These are phyloP conservation scores for Ifrita kowaldi DNA, from an alignment of 2,113 vertebrate genomes.

Conservation along the genomic window DNA sequence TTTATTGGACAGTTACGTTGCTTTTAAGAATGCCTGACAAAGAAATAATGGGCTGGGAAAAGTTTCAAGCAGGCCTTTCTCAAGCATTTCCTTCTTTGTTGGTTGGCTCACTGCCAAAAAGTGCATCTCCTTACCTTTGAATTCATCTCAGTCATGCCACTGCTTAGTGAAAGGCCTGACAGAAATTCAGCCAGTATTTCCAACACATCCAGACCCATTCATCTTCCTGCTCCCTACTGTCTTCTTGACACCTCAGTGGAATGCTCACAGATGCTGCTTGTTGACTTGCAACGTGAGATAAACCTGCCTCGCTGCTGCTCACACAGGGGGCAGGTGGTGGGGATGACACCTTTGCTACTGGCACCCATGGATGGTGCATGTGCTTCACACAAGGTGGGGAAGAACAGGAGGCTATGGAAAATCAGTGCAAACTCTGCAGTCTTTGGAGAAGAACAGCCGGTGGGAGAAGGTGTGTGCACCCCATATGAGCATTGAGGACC, in stretches of 20 bases:
- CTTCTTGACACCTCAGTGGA: neutral
- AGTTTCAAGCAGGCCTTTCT: neutral
- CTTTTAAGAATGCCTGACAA: neutral
- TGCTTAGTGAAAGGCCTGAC: neutral
- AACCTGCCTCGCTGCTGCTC: neutral
- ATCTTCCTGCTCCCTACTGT: neutral
- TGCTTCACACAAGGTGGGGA: neutral
- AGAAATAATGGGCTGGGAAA: neutral
- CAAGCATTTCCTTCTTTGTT: neutral
- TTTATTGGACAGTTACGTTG: neutral
- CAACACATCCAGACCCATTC: neutral
- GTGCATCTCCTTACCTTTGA: neutral
- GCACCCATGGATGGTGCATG: rapidly evolving
- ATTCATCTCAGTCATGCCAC: neutral
- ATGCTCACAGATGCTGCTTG: rapidly evolving
- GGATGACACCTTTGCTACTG: neutral
- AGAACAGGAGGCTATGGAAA: neutral
- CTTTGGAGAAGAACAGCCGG: neutral
- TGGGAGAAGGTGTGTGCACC: rapidly evolving
- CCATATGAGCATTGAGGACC: neutral
- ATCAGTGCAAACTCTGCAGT: neutral
- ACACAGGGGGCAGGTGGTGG: too few species aligned
- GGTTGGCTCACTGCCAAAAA: neutral
- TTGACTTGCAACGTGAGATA: rapidly evolving
- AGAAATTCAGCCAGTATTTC: neutral